A percentile compares a stretch with the other conserved stretches of the same genome.
Conservation (phyloP, 2,113 vertebrate species). For the Setophaga petechia region DNA sequence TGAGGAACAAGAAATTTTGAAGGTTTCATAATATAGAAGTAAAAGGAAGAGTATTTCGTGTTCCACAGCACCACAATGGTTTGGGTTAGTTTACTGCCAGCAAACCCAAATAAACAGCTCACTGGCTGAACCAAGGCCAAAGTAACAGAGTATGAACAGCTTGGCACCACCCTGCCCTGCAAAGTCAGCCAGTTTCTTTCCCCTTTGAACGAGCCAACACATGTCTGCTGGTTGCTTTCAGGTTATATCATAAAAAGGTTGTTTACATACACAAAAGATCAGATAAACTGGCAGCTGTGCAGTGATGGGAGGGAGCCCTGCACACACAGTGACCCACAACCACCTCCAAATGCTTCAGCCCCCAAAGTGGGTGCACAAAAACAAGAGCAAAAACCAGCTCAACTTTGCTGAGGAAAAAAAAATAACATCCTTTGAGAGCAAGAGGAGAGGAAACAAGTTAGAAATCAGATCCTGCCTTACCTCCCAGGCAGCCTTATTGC, state of each 20-base stretch:
- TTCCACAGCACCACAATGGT: background rate
- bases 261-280: slow-evolving; percentile 7
- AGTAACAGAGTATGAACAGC: background rate
- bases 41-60: background rate
- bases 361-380: rapidly evolving
- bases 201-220: background rate
- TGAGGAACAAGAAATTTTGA: background rate
- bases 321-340: background rate
- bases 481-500: background rate
- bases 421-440: background rate
- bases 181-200: background rate
- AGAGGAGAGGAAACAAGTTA: background rate
- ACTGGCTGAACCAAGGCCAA: slow-evolving; percentile 17
- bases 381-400: background rate
- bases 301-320: background rate
- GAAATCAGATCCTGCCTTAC: background rate
- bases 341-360: background rate
- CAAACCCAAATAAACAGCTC: slow-evolving; percentile 42
- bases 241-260: background rate
- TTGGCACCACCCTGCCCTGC: slow-evolving; percentile 14
- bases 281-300: background rate
- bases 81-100: background rate
- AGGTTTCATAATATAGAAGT: background rate
- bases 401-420: background rate
- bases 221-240: background rate